These are phyloP conservation scores for Drosophila sp. DNA, from an alignment of 1,140 invertebrate genomes.

Conservation along the genomic window DNA sequence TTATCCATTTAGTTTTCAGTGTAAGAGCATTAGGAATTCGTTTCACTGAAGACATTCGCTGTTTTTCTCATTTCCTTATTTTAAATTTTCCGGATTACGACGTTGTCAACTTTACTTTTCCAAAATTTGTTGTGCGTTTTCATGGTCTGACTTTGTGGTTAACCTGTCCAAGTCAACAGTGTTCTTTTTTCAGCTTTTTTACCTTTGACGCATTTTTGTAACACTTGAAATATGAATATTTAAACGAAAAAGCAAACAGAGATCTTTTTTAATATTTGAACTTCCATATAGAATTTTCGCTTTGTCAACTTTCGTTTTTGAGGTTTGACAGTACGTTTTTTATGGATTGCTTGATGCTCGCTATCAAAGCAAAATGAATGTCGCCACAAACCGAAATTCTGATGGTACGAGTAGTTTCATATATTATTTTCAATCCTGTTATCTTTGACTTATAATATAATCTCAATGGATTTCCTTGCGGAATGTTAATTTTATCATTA, in stretches of 20 bases:
- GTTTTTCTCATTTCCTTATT: constrained; percentile 1
- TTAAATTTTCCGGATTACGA: constrained; percentile 9
- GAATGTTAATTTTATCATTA: too few relatives aligned
- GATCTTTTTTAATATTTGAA: constrained; percentile 4
- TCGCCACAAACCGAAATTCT: neutral
- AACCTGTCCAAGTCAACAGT: constrained; percentile 20
- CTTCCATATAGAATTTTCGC: neutral
- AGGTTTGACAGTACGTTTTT: neutral
- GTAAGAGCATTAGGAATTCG: neutral
- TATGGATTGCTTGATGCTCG: neutral
- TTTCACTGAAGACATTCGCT: neutral
- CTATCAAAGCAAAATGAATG: neutral
- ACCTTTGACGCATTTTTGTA: constrained; percentile 17
- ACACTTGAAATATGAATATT: constrained; percentile 24
- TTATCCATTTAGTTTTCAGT: too few relatives aligned
- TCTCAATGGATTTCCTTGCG: too few relatives aligned
- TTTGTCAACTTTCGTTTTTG: constrained; percentile 22
- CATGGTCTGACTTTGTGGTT: constrained; percentile 24
- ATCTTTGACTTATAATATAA: too few relatives aligned
- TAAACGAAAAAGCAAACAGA: neutral
- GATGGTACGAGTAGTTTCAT: neutral
- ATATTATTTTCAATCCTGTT: neutral
- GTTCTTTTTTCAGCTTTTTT: constrained; percentile 10
- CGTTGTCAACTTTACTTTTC: constrained; percentile 23
- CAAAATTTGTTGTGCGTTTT: neutral